phyloP scores from a whole-genome alignment of 2,888 invertebrate genomes.

The Trichopoda pennipes region DNA sequence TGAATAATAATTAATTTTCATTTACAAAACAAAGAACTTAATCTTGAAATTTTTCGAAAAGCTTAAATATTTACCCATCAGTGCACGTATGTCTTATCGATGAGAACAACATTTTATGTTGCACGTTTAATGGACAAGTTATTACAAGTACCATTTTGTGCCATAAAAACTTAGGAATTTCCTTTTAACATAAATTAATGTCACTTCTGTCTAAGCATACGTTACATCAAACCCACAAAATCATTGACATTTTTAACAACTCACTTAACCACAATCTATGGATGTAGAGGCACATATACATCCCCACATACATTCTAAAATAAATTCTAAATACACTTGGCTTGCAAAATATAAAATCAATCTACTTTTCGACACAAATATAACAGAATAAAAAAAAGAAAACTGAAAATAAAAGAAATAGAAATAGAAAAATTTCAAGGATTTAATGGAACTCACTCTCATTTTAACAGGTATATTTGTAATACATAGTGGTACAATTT shows the following conservation, averaged over 20 bases:
- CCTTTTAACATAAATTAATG: slow-evolving; percentile 78
- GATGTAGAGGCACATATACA: slow-evolving; percentile 1
- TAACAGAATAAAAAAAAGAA: slow-evolving; percentile 9
- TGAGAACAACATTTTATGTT: slow-evolving; percentile 46
- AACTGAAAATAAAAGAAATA: no score
- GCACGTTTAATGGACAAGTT: slow-evolving; percentile 8
- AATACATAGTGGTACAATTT: slow-evolving; percentile 20
- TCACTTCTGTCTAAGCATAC: slow-evolving; percentile 70
- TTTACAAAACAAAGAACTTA: slow-evolving; percentile 10
- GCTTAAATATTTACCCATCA: slow-evolving; percentile 52
- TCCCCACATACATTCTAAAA: not conserved
- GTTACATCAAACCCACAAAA: slow-evolving; percentile 69
- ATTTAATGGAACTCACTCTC: slow-evolving; percentile 64
- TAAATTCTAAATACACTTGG: not conserved
- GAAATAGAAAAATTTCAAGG: slow-evolving; percentile 31
- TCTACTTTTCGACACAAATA: slow-evolving; percentile 54
- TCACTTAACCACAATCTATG: slow-evolving; percentile 74
- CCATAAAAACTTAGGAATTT: slow-evolving; percentile 71
- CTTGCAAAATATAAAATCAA: slow-evolving; percentile 47
- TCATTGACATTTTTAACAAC: slow-evolving; percentile 75
- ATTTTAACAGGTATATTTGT: slow-evolving; percentile 54
- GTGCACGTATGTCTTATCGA: slow-evolving; percentile 36
- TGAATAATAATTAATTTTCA: slow-evolving; percentile 28
- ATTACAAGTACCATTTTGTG: slow-evolving; percentile 3
- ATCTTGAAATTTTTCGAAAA: slow-evolving; percentile 26